Conservation (phyloP, 2,113 vertebrate species). For the Gavialis gangeticus region DNA sequence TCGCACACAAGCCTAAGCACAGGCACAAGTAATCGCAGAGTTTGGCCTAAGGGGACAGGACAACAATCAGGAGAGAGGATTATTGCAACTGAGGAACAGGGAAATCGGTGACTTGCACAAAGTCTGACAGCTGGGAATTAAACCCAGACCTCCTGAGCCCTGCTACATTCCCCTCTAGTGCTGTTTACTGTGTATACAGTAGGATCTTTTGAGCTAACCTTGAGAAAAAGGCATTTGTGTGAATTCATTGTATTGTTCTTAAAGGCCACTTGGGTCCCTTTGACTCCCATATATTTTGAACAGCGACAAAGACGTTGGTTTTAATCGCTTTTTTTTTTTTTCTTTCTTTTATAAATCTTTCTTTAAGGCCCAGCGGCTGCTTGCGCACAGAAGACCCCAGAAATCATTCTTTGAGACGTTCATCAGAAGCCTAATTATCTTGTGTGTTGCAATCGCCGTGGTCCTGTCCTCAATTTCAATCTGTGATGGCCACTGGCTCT, state of each 20-base stretch:
- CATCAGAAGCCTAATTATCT: conserved; percentile 82
- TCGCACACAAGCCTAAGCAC: background rate
- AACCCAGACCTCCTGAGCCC: background rate
- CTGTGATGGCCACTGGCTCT: conserved; percentile 87
- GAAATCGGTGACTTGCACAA: background rate
- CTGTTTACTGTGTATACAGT: background rate
- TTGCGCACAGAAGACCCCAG: conserved; percentile 3
- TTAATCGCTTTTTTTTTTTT: background rate
- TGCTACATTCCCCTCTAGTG: background rate
- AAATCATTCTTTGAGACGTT: conserved; percentile 80
- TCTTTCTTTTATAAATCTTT: background rate
- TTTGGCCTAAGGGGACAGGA: background rate
- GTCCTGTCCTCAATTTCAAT: conserved; percentile 84
- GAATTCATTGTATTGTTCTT: background rate
- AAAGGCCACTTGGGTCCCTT: background rate
- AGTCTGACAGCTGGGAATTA: too few relatives aligned
- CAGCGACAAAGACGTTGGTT: accelerated
- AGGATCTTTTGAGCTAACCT: background rate
- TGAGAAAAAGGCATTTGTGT: background rate
- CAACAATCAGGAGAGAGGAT: background rate
- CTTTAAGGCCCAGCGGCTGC: conserved; percentile 68
- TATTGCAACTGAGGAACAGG: background rate
- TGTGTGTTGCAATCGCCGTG: conserved; percentile 78
- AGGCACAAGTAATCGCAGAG: background rate
- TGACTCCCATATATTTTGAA: background rate